Conservation (phyloP, 2,797 vertebrate species). For the Tauraco hartlaubi region DNA sequence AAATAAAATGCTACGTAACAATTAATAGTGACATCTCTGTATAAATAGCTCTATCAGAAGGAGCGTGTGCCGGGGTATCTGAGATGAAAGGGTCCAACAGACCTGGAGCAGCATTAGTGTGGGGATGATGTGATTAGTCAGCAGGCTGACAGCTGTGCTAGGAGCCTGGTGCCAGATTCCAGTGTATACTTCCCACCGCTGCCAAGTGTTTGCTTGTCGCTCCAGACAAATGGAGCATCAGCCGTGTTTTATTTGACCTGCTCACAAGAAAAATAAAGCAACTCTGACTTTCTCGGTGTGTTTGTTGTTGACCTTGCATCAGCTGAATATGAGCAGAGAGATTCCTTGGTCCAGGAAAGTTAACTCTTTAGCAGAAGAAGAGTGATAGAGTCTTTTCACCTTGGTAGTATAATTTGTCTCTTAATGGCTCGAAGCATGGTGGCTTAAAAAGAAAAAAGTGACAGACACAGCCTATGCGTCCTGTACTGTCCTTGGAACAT, state of each 20-base stretch:
- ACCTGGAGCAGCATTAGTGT: constrained; percentile 52
- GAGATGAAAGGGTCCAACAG: constrained; percentile 48
- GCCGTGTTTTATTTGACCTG: constrained; percentile 71
- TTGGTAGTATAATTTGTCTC: background rate
- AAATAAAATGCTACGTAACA: background rate
- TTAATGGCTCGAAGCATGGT: background rate
- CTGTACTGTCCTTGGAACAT: background rate
- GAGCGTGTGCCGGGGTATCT: background rate
- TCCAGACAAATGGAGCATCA: constrained; percentile 62
- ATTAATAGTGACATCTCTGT: constrained; percentile 38
- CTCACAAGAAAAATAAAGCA: constrained; percentile 68
- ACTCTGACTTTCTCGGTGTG: constrained; percentile 42
- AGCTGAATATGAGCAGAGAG: constrained; percentile 18
- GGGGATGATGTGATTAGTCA: constrained; percentile 75
- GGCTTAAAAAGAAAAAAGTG: constrained; percentile 1
- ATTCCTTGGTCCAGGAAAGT: background rate
- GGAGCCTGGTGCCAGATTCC: constrained; percentile 46
- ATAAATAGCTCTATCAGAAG: constrained; percentile 25
- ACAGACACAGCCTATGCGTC: background rate
- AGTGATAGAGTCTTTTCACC: background rate
- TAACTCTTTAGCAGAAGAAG: constrained; percentile 46
- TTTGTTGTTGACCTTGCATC: constrained; percentile 55
- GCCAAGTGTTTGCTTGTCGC: constrained; percentile 68
- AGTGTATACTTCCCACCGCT: constrained; percentile 36
- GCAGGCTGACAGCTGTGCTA: constrained; percentile 69